These are phyloP conservation scores for Laticauda colubrina DNA, from an alignment of 2,113 vertebrate species.

Conservation along the genomic window DNA sequence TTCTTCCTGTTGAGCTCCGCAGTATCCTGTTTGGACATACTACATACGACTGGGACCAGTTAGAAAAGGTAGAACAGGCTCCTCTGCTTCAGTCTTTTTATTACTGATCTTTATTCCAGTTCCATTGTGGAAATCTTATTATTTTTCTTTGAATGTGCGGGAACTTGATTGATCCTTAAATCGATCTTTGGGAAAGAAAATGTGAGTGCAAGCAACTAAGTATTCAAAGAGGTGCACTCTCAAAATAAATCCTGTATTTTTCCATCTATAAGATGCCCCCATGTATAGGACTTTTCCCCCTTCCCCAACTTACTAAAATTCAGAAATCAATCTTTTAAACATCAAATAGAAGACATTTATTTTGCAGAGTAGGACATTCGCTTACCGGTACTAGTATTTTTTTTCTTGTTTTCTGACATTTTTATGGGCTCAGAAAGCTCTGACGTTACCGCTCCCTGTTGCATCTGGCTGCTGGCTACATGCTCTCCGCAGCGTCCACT, in stretches of 20 bases:
- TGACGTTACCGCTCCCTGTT: too few species aligned
- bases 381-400: too few species aligned
- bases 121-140: not conserved
- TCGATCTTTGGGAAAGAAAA: not conserved
- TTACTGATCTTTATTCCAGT: not conserved
- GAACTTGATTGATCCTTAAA: not conserved
- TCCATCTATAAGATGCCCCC: too few species aligned
- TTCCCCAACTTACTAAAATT: too few species aligned
- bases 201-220: not conserved
- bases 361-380: too few species aligned
- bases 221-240: not conserved
- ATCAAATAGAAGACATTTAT: too few species aligned
- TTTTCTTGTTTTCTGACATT: too few species aligned
- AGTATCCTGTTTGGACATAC: slow-evolving; percentile 53
- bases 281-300: too few species aligned
- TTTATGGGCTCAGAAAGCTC: too few species aligned
- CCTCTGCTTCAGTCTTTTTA: not conserved
- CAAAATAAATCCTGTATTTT: not conserved
- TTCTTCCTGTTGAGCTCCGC: slow-evolving; percentile 64
- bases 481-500: too few species aligned
- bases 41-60: slow-evolving; percentile 57
- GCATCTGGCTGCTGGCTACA: too few species aligned
- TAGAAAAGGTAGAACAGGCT: slow-evolving; percentile 52
- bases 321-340: too few species aligned
- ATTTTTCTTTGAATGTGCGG: not conserved